phyloP scores from a whole-genome alignment of 1,140 invertebrate genomes.

The Belonocnema kinseyi region DNA sequence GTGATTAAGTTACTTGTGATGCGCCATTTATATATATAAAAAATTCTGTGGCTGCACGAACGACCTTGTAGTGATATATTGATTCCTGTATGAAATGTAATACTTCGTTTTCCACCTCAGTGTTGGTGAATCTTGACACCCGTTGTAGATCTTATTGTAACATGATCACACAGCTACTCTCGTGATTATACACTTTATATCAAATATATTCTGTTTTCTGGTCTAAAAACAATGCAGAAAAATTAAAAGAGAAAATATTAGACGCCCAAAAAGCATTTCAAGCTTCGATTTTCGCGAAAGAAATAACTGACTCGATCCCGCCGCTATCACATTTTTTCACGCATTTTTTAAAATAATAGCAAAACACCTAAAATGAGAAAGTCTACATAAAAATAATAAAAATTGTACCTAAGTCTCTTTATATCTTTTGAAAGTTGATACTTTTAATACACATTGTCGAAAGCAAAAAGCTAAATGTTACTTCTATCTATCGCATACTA shows the following conservation, averaged over 20 bases:
- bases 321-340: too few species aligned
- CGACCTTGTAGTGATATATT: conserved; percentile 50
- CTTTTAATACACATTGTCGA: too few species aligned
- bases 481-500: too few species aligned
- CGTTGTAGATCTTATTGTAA: conserved; percentile 27
- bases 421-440: too few species aligned
- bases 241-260: not conserved
- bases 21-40: conserved; percentile 23
- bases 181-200: not conserved
- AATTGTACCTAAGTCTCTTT: too few species aligned
- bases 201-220: conserved; percentile 23
- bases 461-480: too few species aligned
- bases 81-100: conserved; percentile 48
- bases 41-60: not conserved
- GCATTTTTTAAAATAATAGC: too few species aligned
- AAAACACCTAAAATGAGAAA: too few species aligned
- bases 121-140: conserved; percentile 2
- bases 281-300: too few species aligned
- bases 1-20: conserved; percentile 38
- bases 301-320: too few species aligned
- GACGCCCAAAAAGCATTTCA: too few species aligned
- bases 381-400: too few species aligned
- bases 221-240: conserved; percentile 23
- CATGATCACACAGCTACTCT: not conserved
- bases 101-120: conserved; percentile 26